Conservation (phyloP, 2,888 invertebrate species). For the Drosophila differens region DNA sequence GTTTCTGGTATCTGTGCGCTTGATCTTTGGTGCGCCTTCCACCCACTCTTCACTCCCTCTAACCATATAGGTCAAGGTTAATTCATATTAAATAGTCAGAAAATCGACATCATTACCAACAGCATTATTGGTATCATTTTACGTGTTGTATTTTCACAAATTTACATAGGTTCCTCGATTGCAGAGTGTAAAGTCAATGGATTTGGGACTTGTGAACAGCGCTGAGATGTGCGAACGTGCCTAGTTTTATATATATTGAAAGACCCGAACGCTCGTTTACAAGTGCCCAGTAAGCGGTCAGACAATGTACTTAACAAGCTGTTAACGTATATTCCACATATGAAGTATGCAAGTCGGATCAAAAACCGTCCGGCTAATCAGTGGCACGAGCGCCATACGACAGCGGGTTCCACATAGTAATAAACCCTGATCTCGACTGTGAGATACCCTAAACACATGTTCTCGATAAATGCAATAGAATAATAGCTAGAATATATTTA, state of each 20-base stretch:
- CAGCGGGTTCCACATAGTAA: not conserved
- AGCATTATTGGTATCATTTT: not conserved
- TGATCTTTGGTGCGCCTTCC: constrained; percentile 9
- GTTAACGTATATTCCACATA: constrained; percentile 33
- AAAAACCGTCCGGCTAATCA: constrained; percentile 49
- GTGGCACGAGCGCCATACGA: constrained; percentile 60
- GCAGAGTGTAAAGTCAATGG: constrained; percentile 14
- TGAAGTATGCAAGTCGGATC: constrained; percentile 8
- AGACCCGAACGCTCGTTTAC: constrained; percentile 22
- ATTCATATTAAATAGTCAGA: not conserved
- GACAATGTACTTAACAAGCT: constrained; percentile 40
- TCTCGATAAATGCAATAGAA: no score
- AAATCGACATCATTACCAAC: constrained; percentile 23
- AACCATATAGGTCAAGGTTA: constrained; percentile 48
- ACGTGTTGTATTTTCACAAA: constrained; percentile 18
- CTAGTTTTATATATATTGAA: constrained; percentile 43
- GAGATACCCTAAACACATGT: not conserved
- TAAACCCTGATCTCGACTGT: not conserved
- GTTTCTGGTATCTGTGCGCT: constrained; percentile 3
- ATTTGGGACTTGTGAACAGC: constrained; percentile 12
- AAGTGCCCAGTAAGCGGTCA: constrained; percentile 27
- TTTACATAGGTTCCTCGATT: constrained; percentile 10
- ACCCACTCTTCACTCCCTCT: constrained; percentile 5
- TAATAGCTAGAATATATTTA: not conserved
- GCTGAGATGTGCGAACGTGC: constrained; percentile 45